phyloP scores from a whole-genome alignment of 2,113 vertebrate genomes.

The Lucifuga dentata region DNA sequence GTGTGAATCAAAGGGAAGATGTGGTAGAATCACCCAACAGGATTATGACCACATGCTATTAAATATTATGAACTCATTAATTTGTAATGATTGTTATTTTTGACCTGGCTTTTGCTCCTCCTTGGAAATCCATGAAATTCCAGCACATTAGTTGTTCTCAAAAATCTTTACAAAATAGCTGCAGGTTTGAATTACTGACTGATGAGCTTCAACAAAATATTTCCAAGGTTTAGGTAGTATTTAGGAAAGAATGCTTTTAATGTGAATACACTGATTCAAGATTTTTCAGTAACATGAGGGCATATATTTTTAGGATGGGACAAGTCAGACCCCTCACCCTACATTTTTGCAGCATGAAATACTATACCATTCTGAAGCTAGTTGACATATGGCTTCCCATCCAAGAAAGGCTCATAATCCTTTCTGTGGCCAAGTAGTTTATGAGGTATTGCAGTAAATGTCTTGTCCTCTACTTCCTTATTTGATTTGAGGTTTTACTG shows the following conservation, averaged over 20 bases:
- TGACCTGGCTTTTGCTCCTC: no score
- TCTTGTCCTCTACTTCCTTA: constrained; percentile 37
- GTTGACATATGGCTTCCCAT: constrained; percentile 42
- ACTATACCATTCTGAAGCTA: constrained; percentile 3
- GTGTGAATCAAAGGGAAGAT: background rate
- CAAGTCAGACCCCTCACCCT: background rate
- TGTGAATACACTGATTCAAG: background rate
- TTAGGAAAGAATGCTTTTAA: no score
- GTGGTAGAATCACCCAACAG: background rate
- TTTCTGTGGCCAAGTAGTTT: background rate
- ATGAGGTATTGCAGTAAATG: background rate
- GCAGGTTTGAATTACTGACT: no score
- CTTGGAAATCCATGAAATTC: no score
- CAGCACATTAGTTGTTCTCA: no score
- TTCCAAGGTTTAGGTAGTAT: no score
- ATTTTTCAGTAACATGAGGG: background rate
- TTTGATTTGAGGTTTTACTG: constrained; percentile 50
- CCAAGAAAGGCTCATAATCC: constrained; percentile 13
- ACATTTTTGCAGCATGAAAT: background rate
- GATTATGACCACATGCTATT: no score
- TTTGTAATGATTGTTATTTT: no score
- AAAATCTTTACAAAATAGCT: no score
- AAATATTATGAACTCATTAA: no score
- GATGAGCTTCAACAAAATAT: no score
- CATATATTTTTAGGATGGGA: background rate